Evolutionary conservation across 2,888 invertebrate species (phyloP).

Genomic region (Ormyrus thymus): DNA sequence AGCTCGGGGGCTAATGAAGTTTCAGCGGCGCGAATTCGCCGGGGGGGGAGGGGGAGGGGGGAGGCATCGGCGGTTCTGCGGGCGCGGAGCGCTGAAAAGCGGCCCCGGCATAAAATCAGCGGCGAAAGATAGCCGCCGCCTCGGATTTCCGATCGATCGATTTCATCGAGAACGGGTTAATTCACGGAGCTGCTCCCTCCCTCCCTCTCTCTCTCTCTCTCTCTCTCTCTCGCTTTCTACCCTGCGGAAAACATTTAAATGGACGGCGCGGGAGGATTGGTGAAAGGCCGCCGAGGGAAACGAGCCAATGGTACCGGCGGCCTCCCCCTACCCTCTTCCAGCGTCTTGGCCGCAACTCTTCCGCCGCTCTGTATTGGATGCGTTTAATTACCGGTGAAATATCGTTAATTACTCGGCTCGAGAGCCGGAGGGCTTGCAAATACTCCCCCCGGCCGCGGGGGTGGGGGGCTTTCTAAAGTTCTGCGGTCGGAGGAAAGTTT

Average conservation of each 20-base stretch:
- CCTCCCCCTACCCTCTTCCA: not conserved
- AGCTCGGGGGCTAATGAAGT: no score
- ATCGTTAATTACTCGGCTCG: conserved; percentile 72
- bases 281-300: conserved; percentile 46
- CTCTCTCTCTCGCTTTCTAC: no score
- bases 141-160: conserved; percentile 53
- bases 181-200: not conserved
- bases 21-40: no score
- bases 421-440: not conserved
- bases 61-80: no score
- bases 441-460: not conserved
- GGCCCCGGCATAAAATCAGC: not conserved
- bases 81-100: no score
- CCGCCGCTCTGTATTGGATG: conserved; percentile 59
- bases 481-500: conserved; percentile 6
- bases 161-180: conserved; percentile 45
- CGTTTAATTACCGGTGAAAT: conserved; percentile 74
- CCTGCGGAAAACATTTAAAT: conserved; percentile 56
- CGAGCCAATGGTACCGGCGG: conserved; percentile 63
- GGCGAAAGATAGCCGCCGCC: not conserved
- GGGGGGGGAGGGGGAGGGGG: no score
- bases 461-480: conserved; percentile 21
- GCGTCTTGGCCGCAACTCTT: conserved; percentile 57
- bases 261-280: conserved; percentile 56
- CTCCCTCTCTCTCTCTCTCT: no score